Evolutionary conservation across 2,113 vertebrate genomes (phyloP), one percentile per base, ranked within the genome.

Genomic region (Gobius niger): DNA sequence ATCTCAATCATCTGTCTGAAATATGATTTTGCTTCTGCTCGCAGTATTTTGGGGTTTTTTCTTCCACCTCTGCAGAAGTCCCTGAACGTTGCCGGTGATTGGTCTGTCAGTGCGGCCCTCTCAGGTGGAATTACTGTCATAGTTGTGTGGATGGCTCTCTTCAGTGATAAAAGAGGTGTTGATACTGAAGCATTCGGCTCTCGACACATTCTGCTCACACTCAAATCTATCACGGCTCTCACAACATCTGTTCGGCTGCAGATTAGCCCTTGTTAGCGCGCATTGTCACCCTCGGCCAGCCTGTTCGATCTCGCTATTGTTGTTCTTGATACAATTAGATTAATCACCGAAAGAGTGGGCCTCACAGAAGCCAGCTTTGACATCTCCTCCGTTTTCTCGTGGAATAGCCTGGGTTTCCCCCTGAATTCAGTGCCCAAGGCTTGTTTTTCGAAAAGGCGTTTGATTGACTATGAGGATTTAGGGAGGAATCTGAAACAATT

Each of bases 81-180:
- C 68, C 75, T 19, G 12, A 77, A 65, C 63, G 75, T 77, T 72
- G 68, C 62, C 19, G 77, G 67, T 75, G 87, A 84, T 70, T 57
- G 61, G 83, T 87, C 87, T 82, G 83, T 89, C 85, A 87, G 80
- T 89, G 86, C 84, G 87, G 81, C 80, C 72, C 86, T 86, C 84
- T 88, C 84, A 86, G 67, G 47, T 76, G 77, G 90, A 91, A 91
- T 89, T 88, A 88, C 89, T 90, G 89, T 91, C 88, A 92, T 81
- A 89, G 83, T 89, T 87, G 87, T 86, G 79, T 82, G 85, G 85
- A 89, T 70, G 85, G 79, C 81, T 87, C 76, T 89, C 86, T 85
- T 88, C 78, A 88, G 88, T 87, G 85, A 91, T 89, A 85, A 89
- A 90, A 85, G 85, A 91, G 88, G 89, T 91, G 90, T 85, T 91